Evolutionary conservation across 2,888 invertebrate genomes (phyloP).

Genomic region (Odiellus spinosus): DNA sequence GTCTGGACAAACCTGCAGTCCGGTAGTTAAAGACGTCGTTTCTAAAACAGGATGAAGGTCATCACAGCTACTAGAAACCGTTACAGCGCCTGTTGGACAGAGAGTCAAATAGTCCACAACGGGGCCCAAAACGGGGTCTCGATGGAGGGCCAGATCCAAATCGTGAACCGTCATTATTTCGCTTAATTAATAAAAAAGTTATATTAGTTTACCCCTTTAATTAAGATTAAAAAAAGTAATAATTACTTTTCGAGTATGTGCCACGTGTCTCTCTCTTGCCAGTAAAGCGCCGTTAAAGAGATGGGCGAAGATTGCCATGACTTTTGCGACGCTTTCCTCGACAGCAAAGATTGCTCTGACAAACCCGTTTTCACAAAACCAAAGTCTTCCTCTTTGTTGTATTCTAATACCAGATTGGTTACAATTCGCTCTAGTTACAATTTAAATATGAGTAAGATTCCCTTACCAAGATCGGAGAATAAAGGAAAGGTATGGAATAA

Average conservation of each 20-base stretch:
- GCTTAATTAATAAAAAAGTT: constrained; percentile 3
- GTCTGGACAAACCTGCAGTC: too few species aligned
- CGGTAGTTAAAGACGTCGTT: too few species aligned
- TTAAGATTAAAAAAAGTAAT: neutral
- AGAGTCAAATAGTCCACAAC: constrained; percentile 14
- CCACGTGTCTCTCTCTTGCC: constrained; percentile 14
- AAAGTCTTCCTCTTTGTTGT: too few species aligned
- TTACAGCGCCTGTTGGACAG: constrained; percentile 7
- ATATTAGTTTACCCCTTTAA: neutral
- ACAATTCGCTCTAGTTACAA: too few species aligned
- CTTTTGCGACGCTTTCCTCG: constrained; percentile 5
- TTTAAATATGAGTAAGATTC: too few species aligned
- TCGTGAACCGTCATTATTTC: constrained; percentile 15
- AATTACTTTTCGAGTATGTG: constrained; percentile 12
- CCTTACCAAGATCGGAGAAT: constrained; percentile 11
- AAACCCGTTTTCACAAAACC: constrained; percentile 8
- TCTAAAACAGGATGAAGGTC: too few species aligned
- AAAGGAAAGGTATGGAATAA: constrained; percentile 14
- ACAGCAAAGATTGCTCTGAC: constrained; percentile 6
- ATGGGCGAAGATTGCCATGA: too few species aligned
- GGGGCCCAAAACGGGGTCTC: constrained; percentile 15
- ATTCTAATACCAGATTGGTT: too few species aligned
- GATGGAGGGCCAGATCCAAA: constrained; percentile 14
- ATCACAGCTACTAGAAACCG: too few species aligned
- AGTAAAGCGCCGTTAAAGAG: constrained; percentile 1